phyloP scores from a whole-genome alignment of 2,797 vertebrate genomes.

The Siniperca scherzeri region DNA sequence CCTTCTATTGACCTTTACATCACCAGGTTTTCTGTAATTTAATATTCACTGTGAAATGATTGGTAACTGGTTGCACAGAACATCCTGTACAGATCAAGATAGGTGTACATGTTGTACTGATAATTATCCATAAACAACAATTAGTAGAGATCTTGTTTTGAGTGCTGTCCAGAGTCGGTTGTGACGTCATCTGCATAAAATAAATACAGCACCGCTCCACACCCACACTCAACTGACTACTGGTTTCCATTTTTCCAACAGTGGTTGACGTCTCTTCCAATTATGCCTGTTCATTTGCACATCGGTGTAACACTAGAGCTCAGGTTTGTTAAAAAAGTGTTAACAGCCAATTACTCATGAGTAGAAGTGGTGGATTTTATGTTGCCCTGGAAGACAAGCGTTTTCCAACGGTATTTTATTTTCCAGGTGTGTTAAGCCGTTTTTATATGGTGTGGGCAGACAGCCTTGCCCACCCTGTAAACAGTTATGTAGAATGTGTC shows the following conservation, averaged over 20 bases:
- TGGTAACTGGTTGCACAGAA: not conserved
- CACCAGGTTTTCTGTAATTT: not conserved
- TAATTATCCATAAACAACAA: not conserved
- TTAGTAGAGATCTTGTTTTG: not conserved
- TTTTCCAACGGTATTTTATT: slow-evolving; percentile 74
- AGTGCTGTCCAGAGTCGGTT: not conserved
- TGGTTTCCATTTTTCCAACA: slow-evolving; percentile 32
- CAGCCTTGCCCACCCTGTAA: slow-evolving; percentile 77
- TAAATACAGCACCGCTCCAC: slow-evolving; percentile 30
- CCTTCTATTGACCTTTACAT: not conserved
- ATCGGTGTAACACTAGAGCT: slow-evolving; percentile 53
- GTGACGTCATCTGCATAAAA: slow-evolving; percentile 45
- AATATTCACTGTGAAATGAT: slow-evolving; percentile 1
- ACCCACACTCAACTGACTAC: slow-evolving; percentile 33
- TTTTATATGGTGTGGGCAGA: slow-evolving; percentile 79
- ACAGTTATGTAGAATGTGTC: slow-evolving; percentile 78
- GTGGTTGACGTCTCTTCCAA: slow-evolving; percentile 54
- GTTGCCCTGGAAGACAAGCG: slow-evolving; percentile 63
- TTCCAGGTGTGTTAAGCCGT: slow-evolving; percentile 76
- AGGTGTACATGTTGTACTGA: not conserved
- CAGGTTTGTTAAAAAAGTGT: slow-evolving; percentile 76
- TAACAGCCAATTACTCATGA: slow-evolving; percentile 80
- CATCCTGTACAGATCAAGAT: not conserved
- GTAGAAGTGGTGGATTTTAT: slow-evolving; percentile 68
- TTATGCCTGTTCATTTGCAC: slow-evolving; percentile 63